A percentile compares a stretch with the other conserved stretches of the same genome.
These are phyloP conservation scores for Sminthopsis crassicaudata DNA, from an alignment of 2,113 vertebrate species.

Conservation along the genomic window DNA sequence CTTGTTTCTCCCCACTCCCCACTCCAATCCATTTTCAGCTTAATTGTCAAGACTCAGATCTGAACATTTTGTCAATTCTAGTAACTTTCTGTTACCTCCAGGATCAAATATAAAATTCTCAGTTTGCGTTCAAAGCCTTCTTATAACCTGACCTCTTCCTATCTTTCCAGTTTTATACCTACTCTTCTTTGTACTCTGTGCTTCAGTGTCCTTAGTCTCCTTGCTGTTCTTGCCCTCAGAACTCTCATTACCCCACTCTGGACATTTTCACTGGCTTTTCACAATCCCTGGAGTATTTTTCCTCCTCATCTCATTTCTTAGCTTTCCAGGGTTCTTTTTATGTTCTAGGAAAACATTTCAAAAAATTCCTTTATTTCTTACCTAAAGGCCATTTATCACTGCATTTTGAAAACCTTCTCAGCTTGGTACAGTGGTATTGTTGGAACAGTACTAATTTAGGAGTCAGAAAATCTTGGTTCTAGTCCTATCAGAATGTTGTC, in stretches of 20 bases:
- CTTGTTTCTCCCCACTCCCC: too few relatives aligned
- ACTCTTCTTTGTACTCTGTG: neutral
- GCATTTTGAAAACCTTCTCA: neutral
- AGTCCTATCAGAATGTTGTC: neutral
- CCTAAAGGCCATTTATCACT: neutral
- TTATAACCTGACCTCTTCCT: too few relatives aligned
- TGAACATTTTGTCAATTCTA: too few relatives aligned
- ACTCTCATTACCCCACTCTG: neutral
- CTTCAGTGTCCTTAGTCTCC: neutral
- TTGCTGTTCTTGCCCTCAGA: neutral
- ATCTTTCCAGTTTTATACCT: neutral
- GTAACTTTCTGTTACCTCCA: too few relatives aligned
- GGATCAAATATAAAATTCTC: too few relatives aligned
- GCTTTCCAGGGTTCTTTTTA: neutral
- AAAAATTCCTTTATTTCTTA: neutral
- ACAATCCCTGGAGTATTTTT: too few relatives aligned
- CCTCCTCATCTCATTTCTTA: too few relatives aligned
- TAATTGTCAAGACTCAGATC: too few relatives aligned
- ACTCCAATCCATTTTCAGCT: too few relatives aligned
- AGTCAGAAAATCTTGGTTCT: neutral
- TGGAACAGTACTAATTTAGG: neutral
- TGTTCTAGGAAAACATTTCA: neutral
- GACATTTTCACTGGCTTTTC: neutral
- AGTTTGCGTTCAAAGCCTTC: too few relatives aligned
- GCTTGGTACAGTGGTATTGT: neutral